These are phyloP conservation scores for Stegodyphus dumicola DNA, from an alignment of 1,140 invertebrate species.

Conservation along the genomic window DNA sequence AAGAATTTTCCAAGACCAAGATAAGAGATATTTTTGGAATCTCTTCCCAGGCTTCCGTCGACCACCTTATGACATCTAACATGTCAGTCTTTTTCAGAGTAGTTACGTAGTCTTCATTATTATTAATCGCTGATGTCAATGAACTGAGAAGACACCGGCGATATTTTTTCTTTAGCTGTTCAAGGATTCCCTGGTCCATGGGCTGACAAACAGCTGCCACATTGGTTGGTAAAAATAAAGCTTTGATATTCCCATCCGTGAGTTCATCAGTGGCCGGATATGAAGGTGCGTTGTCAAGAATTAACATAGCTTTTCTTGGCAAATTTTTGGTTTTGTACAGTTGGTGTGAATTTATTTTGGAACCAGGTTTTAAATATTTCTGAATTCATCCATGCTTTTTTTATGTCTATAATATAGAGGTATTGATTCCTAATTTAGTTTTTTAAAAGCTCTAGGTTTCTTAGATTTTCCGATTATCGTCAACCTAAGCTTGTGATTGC, in stretches of 20 bases:
- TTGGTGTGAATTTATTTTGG: constrained; percentile 1
- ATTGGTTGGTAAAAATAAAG: constrained; percentile 4
- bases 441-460: constrained; percentile 14
- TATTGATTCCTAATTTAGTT: constrained; percentile 3
- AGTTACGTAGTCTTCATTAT: constrained; percentile 7
- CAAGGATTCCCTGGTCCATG: neutral
- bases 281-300: constrained; percentile 6
- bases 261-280: neutral
- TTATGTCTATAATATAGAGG: constrained; percentile 14
- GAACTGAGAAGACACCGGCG: constrained; percentile 73
- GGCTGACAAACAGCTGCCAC: neutral
- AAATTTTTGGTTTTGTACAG: constrained; percentile 2
- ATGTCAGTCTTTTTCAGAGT: constrained; percentile 19
- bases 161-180: constrained; percentile 11
- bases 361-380: constrained; percentile 13
- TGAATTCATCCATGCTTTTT: neutral
- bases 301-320: neutral
- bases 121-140: neutral
- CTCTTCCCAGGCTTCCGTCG: neutral
- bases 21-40: constrained; percentile 15
- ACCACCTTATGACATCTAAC: constrained; percentile 9
- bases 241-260: constrained; percentile 1
- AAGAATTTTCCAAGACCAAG: constrained; percentile 9
- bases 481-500: constrained; percentile 8
- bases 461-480: constrained; percentile 4